These are phyloP conservation scores for Pseudomyrmex flavicornis DNA, from an alignment of 1,140 invertebrate species.

Conservation along the genomic window DNA sequence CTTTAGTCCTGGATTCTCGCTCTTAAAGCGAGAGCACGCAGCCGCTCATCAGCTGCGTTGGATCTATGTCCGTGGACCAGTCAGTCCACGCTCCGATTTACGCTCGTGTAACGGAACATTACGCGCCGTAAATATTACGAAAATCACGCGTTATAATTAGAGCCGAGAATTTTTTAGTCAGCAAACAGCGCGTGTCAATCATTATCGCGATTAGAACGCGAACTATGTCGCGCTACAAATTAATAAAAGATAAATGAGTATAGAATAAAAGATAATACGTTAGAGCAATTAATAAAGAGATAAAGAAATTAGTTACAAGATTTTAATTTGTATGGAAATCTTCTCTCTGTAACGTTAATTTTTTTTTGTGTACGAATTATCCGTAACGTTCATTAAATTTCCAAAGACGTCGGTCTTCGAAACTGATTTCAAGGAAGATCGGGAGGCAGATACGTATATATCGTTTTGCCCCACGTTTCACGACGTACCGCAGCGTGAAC, in stretches of 20 bases:
- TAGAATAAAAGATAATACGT: background rate
- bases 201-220: constrained; percentile 55
- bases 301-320: background rate
- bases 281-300: background rate
- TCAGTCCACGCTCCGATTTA: constrained; percentile 4
- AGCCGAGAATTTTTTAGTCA: background rate
- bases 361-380: background rate
- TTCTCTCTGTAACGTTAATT: background rate
- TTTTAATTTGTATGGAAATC: background rate
- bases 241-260: background rate
- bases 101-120: constrained; percentile 55
- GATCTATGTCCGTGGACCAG: constrained; percentile 9
- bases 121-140: constrained; percentile 54
- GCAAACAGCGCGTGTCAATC: background rate
- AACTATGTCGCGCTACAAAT: background rate
- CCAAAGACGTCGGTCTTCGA: background rate
- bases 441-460: background rate
- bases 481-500: background rate
- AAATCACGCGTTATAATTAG: constrained; percentile 39
- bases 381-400: background rate
- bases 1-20: constrained; percentile 35
- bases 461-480: constrained; percentile 3
- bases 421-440: constrained; percentile 1
- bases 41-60: constrained; percentile 38
- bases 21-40: constrained; percentile 20